These are phyloP conservation scores for Drosophila anomalata DNA, from an alignment of 2,888 invertebrate genomes.

Conservation along the genomic window DNA sequence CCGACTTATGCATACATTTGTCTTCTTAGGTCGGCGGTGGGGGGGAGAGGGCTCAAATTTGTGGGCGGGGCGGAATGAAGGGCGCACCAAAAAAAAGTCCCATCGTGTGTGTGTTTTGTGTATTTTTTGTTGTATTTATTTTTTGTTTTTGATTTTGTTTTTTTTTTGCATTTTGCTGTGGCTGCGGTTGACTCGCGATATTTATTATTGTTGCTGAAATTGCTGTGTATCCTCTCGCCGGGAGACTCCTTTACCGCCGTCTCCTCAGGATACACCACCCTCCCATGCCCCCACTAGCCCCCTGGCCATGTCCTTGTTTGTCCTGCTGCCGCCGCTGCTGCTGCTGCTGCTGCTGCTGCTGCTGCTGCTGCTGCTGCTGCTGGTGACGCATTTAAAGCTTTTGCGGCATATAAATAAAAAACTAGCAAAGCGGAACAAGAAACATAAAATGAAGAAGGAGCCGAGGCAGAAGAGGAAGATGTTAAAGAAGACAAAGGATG, in stretches of 20 bases:
- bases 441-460: slow-evolving; percentile 37
- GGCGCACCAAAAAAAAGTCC: not conserved
- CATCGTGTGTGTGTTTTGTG: slow-evolving; percentile 32
- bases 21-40: slow-evolving; percentile 16
- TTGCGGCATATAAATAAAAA: slow-evolving; percentile 77
- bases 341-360: slow-evolving; percentile 49
- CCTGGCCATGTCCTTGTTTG: slow-evolving; percentile 15
- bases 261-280: slow-evolving; percentile 3
- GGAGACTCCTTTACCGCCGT: slow-evolving; percentile 7
- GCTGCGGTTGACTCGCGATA: slow-evolving; percentile 77
- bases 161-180: slow-evolving; percentile 54
- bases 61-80: not conserved
- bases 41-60: not conserved
- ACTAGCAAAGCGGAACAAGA: slow-evolving; percentile 71
- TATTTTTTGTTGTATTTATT: slow-evolving; percentile 8
- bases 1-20: slow-evolving; percentile 53
- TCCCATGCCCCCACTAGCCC: slow-evolving; percentile 1
- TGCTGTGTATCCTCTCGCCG: slow-evolving; percentile 66
- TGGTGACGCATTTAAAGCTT: slow-evolving; percentile 76
- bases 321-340: slow-evolving; percentile 54
- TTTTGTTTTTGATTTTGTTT: slow-evolving; percentile 16
- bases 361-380: slow-evolving; percentile 41
- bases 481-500: slow-evolving; percentile 25
- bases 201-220: slow-evolving; percentile 77
- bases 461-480: slow-evolving; percentile 17